Evolutionary conservation across 2,888 invertebrate genomes (phyloP).

Genomic region (Dorcus parallelipipedus): DNA sequence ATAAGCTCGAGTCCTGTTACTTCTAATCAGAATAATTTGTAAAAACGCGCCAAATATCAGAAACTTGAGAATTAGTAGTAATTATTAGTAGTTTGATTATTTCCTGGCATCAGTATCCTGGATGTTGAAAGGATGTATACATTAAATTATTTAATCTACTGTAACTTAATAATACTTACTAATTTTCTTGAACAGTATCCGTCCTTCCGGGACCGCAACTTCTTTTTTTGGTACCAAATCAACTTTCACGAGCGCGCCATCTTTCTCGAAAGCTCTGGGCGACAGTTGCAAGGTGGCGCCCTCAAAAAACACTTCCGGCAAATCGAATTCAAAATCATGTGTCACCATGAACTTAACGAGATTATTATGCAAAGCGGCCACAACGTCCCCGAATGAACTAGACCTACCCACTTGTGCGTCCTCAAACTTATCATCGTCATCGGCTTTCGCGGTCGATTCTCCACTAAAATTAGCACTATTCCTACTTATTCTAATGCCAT

Average conservation of each 20-base stretch:
- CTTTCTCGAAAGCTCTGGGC: conserved; percentile 68
- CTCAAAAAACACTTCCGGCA: conserved; percentile 72
- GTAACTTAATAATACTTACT: conserved; percentile 52
- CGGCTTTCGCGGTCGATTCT: conserved; percentile 23
- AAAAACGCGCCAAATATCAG: no score
- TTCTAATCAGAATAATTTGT: no score
- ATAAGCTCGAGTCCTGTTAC: no score
- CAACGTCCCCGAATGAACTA: conserved; percentile 71
- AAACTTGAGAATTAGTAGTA: no score
- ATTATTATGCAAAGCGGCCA: conserved; percentile 67
- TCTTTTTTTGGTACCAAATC: conserved; percentile 57
- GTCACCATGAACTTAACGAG: conserved; percentile 66
- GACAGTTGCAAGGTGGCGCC: conserved; percentile 72
- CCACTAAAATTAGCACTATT: conserved; percentile 27
- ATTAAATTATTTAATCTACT: not conserved
- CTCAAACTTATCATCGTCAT: conserved; percentile 48
- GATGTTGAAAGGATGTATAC: no score
- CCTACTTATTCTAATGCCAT: conserved; percentile 53
- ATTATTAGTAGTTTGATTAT: no score
- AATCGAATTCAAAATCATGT: conserved; percentile 68
- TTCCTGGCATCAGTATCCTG: no score
- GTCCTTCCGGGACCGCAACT: conserved; percentile 38
- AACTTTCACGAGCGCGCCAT: conserved; percentile 71
- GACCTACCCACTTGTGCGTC: conserved; percentile 44
- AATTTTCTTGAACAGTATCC: conserved; percentile 65